Evolutionary conservation across 2,113 vertebrate genomes (phyloP).

Genomic region (Montifringilla adamsi): DNA sequence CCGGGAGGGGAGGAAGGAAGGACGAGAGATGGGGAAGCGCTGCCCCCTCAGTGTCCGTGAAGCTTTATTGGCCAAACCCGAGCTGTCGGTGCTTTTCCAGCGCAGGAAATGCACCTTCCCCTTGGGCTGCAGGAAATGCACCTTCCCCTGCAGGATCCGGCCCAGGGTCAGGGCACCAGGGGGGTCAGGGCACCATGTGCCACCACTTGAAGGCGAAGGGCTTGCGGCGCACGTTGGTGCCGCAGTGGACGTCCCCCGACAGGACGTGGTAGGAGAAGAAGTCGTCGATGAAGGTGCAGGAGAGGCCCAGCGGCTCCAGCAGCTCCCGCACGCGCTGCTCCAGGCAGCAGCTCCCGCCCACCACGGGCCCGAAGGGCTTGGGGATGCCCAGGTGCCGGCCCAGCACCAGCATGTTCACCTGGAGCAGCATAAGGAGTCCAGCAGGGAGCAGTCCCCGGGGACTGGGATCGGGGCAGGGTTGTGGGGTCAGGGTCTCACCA

Average conservation of each 20-base stretch:
- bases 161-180: too few relatives aligned
- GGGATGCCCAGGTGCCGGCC: background rate
- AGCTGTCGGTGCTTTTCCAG: background rate
- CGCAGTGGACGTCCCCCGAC: background rate
- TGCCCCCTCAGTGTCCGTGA: background rate
- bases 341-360: background rate
- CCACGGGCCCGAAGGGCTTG: background rate
- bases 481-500: constrained; percentile 69
- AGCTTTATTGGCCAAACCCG: background rate
- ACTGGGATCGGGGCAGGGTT: background rate
- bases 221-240: background rate
- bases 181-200: background rate
- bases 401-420: constrained; percentile 71
- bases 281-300: background rate
- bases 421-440: too few relatives aligned
- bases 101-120: background rate
- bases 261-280: background rate
- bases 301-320: background rate
- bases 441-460: background rate
- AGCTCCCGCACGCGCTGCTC: background rate
- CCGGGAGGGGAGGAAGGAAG: background rate
- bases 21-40: background rate
- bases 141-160: background rate
- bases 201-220: background rate
- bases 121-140: background rate